phyloP scores from a whole-genome alignment of 2,888 invertebrate species.

The Zeuzera pyrina region DNA sequence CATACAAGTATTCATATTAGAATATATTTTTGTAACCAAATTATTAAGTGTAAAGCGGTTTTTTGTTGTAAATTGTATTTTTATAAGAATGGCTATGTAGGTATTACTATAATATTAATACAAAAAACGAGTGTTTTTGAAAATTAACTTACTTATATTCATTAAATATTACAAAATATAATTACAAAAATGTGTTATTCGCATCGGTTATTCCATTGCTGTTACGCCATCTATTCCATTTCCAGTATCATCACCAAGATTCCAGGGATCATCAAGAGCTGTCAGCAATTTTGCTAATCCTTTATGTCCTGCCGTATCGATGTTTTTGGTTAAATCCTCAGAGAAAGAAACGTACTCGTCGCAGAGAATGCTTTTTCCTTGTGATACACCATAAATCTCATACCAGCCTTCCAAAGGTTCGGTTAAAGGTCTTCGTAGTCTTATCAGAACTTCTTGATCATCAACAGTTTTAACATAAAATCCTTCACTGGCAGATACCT shows the following conservation, averaged over 20 bases:
- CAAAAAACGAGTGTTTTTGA: no score
- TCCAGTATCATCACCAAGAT: constrained; percentile 45
- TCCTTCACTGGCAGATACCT: constrained; percentile 56
- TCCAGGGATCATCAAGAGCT: constrained; percentile 65
- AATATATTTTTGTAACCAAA: no score
- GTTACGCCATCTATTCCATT: constrained; percentile 34
- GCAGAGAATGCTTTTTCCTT: constrained; percentile 57
- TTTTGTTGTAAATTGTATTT: no score
- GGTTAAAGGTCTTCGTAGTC: constrained; percentile 43
- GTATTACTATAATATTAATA: no score
- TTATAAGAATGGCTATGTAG: no score
- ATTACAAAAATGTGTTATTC: neutral
- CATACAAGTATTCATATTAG: no score
- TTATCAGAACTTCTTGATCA: constrained; percentile 58
- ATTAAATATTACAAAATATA: neutral
- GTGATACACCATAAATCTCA: constrained; percentile 57
- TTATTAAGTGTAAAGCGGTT: no score
- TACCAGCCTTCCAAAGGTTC: constrained; percentile 66
- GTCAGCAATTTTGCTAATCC: constrained; percentile 46
- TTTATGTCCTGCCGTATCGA: constrained; percentile 59
- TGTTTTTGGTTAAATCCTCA: constrained; percentile 46
- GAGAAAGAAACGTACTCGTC: constrained; percentile 59
- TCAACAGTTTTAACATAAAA: constrained; percentile 62
- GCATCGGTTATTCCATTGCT: constrained; percentile 38
- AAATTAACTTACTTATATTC: no score